Base-by-base conservation (phyloP, 2,888 invertebrate genomes). In the Cephus spinipes region DNA sequence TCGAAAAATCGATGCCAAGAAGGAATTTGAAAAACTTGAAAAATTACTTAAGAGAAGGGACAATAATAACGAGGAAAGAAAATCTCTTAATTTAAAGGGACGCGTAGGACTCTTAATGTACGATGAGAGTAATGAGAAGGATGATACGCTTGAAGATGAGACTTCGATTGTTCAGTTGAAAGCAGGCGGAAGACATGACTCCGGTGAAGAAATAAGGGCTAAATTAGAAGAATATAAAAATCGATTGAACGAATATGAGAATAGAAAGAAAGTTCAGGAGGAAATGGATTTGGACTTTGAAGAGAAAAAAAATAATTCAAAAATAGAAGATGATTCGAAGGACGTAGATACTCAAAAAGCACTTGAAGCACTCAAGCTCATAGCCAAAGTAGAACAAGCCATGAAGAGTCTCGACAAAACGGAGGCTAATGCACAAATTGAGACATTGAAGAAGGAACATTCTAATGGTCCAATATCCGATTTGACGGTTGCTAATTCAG, bases 191-290 rank as follows among this genome's bases (percentile, higher is more conserved):
- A 80, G 4, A 40, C 71, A 73, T 3, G 82, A 83, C 32, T 84
- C 85, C 11, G 83, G 81, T 11, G 85, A 84, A 34, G 83, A 85
- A 68, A 83, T 87, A 23, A 81, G 83, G 12, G 80, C 83, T 0
- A 87, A 85, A 77, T 79, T 88, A 23, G 81, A 83, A 55, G 83
- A 83, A 69, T 89, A 89, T 78, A 87, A 85, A 74, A 85, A 81
- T 74, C 86, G 82, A 1, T 78, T 87, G 75, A 77, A 74, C 15
- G 82, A 86, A 68, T 85, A 83, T 74, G 82, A 81, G 76, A 80
- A 75, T 31, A 73, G 77, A 55, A 85, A 82, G 35, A 83, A 77
- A 12, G 15, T 71, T 11, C 71, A 71, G 71, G 71, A 71, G 0
- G 71, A 71, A 15, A 71, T 33, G 71, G 71, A 71, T 31, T 33